Evolutionary conservation across 2,113 vertebrate species (phyloP).

Genomic region (Gymnogyps californianus): DNA sequence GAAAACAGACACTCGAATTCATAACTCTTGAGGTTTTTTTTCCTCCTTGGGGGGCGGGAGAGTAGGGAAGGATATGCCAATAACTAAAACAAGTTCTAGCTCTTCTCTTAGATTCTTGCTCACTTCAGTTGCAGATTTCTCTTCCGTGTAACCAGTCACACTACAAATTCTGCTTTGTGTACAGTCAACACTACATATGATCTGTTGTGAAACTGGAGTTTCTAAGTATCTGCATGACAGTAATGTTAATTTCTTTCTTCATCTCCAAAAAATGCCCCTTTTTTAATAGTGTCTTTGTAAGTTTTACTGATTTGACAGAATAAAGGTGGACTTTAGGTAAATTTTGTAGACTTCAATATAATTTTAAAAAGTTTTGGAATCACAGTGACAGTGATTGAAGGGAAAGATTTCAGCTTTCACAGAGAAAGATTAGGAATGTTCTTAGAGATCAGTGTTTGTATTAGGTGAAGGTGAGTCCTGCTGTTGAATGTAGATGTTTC

Average conservation of each 20-base stretch:
- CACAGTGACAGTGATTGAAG: background rate
- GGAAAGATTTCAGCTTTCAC: background rate
- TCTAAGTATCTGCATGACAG: background rate
- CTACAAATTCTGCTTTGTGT: background rate
- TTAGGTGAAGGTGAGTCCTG: background rate
- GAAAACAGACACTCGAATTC: background rate
- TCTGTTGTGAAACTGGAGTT: background rate
- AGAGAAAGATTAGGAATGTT: background rate
- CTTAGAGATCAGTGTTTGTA: background rate
- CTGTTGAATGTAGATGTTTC: background rate
- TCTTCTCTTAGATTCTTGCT: background rate
- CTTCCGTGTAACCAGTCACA: background rate
- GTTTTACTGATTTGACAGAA: background rate
- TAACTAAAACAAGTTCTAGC: background rate
- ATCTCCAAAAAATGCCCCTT: background rate
- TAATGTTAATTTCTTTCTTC: background rate
- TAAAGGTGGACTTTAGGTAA: background rate
- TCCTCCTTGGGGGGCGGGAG: fast-evolving
- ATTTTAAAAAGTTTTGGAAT: background rate
- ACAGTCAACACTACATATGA: background rate
- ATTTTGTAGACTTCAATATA: background rate
- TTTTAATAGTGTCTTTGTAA: background rate
- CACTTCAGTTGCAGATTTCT: background rate
- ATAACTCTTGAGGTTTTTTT: background rate
- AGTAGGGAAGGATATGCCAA: background rate